Base-by-base conservation (phyloP, 2,888 invertebrate species). In the Orthosia gothica region DNA sequence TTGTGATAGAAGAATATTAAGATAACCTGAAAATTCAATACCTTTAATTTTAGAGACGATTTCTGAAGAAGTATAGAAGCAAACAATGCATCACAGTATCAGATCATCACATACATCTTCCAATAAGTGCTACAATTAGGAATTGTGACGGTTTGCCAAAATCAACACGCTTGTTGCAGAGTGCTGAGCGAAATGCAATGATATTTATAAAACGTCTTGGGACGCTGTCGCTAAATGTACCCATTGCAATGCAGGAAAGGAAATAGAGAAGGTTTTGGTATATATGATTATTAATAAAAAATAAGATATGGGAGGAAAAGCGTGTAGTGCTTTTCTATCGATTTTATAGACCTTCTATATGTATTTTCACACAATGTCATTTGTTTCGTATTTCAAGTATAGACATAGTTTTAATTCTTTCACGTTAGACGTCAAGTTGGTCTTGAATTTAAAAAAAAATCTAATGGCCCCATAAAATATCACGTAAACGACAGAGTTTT, bases 131-230 rank as follows among this genome's bases (percentile, higher is more conserved):
- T 50, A 52, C 50, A 57, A 45, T 62, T 50, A 62, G 13, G 49
- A 50, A 23, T 32, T 11, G 18, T 45, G 50, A 62, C 12, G 15
- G 20, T 62, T 71, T 62, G 55, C 79, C 79, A 79, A 79, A 57
- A 71, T 62, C 55, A 76, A 62, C 71, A 79, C 26, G 16, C 54
- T 61, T 61, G 49, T 78, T 57, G 23, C 50, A 7, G 32, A 68
- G 13, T 70, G 55, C n/a, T 16, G 50, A 71, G 49, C 55, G 61
- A 55, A 76, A 61, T 79, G 79, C 71, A 78, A 55, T n/a, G 52
- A 69, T 61, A 57, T 74, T 57, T 77, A 58, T 58, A 68, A 74
- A 77, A 68, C 23, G 23, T 49, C 69, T 47, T 18, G 32, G 69
- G 45, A 68, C 11, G 15, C 45, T 26, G 74, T 76, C 26, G 26